Conservation (phyloP, 35 echinoderm and acorn worm species). For the Hemicentrotus pulcherrimus region DNA sequence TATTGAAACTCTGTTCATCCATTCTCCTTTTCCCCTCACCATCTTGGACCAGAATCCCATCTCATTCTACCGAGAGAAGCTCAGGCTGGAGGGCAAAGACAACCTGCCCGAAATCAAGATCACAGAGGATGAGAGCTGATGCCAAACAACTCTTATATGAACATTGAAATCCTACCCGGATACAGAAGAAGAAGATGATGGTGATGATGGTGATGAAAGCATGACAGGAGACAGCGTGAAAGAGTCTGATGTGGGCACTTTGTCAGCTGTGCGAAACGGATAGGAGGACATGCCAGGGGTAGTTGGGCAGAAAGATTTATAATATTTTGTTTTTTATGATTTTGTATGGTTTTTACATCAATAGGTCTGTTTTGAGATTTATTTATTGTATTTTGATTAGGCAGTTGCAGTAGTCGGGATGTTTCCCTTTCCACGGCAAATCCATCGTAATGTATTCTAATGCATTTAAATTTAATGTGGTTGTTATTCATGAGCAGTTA, state of each 20-base stretch:
- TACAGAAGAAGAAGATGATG: not conserved
- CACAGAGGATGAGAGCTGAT: conserved; percentile 47
- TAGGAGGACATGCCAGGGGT: not conserved
- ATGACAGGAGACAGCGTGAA: not conserved
- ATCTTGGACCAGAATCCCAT: conserved; percentile 52
- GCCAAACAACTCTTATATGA: not conserved
- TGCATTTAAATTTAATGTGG: not conserved
- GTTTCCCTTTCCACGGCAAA: not conserved
- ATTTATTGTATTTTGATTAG: not conserved
- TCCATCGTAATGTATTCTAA: not conserved
- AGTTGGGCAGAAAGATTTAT: not conserved
- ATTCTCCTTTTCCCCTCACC: not conserved
- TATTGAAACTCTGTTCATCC: not conserved
- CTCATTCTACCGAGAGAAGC: conserved; percentile 63
- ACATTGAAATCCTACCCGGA: not conserved
- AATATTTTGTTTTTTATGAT: not conserved
- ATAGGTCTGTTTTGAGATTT: not conserved
- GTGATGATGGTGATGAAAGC: not conserved
- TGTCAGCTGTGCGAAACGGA: not conserved
- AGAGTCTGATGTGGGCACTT: not conserved
- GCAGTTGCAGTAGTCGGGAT: not conserved
- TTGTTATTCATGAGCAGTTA: too few relatives aligned
- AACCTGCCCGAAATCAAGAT: conserved; percentile 64
- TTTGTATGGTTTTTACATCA: not conserved
- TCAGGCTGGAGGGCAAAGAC: conserved; percentile 61